Evolutionary conservation across 2,888 invertebrate genomes (phyloP), one percentile per base, ranked within the genome.

Genomic region (Phragmatobia fuliginosa): DNA sequence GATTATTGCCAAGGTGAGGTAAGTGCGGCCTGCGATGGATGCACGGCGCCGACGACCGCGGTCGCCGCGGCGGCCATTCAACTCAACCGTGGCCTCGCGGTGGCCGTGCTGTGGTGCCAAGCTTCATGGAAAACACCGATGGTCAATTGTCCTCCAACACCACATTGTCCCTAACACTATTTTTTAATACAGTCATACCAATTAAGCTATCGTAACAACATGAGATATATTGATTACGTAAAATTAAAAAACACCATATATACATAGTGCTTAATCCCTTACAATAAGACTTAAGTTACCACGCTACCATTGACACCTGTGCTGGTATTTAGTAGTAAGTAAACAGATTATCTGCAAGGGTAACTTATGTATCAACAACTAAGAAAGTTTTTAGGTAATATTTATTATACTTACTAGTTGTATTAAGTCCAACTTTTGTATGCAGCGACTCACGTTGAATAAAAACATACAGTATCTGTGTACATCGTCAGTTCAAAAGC

Each of bases 1-100:
- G 90, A 90, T 91, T 92, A 92, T 91, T 91, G 91, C 89, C 89
- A 91, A 93, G 92, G 92, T 91, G 89, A 92, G 90, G 89, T 90
- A 89, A 90, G 88, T 88, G 84, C 86, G 87, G 87, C 88, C 76
- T 71, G 75, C 88, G 89, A 88, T 89, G 89, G 88, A 88, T 88
- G 91, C 88, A 87, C 87, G 86, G 86, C 87, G 88, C 82, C 88
- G 87, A 83, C 87, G 88, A 84, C 88, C 84, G 83, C 82, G 78
- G 82, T 78, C 78, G 79, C 81, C 73, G 85, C 85, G 82, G 87
- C 90, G 94, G 94, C 84, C 94, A 90, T 94, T 94, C 94, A 94
- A 94, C 94, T 90, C 93, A 79, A 76, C 81, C 86, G 87, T 87
- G 87, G 90, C 88, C 88, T 86, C 88, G 86, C 85, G 75, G 75